phyloP scores from a whole-genome alignment of 2,888 invertebrate species.

The Polymixis flavicincta region DNA sequence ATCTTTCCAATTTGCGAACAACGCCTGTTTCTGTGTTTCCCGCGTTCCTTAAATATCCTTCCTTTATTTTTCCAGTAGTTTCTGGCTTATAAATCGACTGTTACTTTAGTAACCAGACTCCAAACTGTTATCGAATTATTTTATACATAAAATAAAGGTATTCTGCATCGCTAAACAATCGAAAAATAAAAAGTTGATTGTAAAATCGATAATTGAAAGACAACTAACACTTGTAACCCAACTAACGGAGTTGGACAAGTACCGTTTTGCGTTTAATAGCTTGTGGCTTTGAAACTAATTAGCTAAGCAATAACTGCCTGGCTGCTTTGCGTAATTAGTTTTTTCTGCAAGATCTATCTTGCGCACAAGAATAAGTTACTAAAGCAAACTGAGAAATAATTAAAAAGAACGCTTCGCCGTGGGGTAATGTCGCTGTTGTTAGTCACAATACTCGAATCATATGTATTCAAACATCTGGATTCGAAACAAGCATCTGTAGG shows the following conservation, averaged over 20 bases:
- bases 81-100: neutral
- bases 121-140: neutral
- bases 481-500: conserved; percentile 52
- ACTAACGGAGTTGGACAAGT: conserved; percentile 49
- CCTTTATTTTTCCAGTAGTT: neutral
- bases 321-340: conserved; percentile 56
- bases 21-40: neutral
- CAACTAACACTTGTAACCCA: conserved; percentile 16
- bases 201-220: conserved; percentile 25
- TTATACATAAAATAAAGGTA: neutral
- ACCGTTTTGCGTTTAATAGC: conserved; percentile 58
- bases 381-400: conserved; percentile 30
- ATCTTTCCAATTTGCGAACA: neutral
- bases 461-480: conserved; percentile 51
- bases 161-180: conserved; percentile 2
- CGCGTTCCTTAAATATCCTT: neutral
- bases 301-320: conserved; percentile 35
- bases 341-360: conserved; percentile 49
- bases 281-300: conserved; percentile 61
- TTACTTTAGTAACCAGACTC: neutral
- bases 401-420: conserved; percentile 15
- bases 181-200: neutral
- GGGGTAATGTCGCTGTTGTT: conserved; percentile 6
- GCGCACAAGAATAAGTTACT: conserved; percentile 14
- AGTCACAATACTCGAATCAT: conserved; percentile 23